Conservation (phyloP, 2,888 invertebrate genomes). For the Oscheius sp. region DNA sequence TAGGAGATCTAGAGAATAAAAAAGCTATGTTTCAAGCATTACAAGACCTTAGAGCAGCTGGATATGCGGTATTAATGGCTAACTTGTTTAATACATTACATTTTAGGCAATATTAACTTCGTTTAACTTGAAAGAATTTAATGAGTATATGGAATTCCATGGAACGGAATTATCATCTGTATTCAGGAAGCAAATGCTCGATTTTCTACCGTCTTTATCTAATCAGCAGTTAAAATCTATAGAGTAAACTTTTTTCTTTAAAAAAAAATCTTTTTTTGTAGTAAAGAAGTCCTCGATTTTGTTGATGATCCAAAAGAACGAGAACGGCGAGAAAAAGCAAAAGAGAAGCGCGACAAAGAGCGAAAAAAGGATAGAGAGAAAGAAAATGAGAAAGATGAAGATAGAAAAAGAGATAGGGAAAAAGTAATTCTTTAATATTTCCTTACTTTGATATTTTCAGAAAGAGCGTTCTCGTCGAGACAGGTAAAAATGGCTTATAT, state of each 20-base stretch:
- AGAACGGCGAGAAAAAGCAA: conserved; percentile 32
- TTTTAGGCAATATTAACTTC: conserved; percentile 49
- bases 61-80: conserved; percentile 52
- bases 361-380: conserved; percentile 23
- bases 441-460: not conserved
- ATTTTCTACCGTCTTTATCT: conserved; percentile 41
- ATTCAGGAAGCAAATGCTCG: conserved; percentile 25
- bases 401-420: conserved; percentile 19
- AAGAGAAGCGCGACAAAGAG: conserved; percentile 32
- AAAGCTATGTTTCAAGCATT: conserved; percentile 51
- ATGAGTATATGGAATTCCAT: conserved; percentile 42
- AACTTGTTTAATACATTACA: not conserved
- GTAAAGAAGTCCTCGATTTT: not conserved
- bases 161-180: not conserved
- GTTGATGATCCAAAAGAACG: conserved; percentile 19
- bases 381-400: conserved; percentile 27
- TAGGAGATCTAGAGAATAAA: conserved; percentile 36
- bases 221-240: conserved; percentile 45
- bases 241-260: not conserved
- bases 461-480: not conserved
- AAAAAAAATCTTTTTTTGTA: not conserved
- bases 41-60: conserved; percentile 44
- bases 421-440: not conserved
- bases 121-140: conserved; percentile 48
- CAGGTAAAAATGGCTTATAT: not conserved